Percentiles rank a stretch among this genome's conserved stretches.
These are phyloP conservation scores for Drosophila navojoa DNA, from an alignment of 1,140 invertebrate genomes.

Conservation along the genomic window DNA sequence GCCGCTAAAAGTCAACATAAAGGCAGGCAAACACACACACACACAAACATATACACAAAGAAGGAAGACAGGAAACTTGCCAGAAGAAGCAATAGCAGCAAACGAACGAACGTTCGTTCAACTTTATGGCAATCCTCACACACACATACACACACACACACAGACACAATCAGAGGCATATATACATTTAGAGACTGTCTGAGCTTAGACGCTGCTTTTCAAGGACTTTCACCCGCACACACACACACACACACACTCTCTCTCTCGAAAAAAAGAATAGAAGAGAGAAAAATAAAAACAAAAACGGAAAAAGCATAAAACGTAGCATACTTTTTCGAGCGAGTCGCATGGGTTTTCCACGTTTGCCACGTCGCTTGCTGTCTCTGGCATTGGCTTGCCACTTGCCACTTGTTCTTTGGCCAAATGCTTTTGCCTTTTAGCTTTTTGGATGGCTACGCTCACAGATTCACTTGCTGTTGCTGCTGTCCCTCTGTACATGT, in stretches of 20 bases:
- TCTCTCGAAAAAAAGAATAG: constrained; percentile 8
- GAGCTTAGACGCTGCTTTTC: constrained; percentile 71
- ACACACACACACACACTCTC: constrained; percentile 40
- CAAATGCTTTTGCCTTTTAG: constrained; percentile 51
- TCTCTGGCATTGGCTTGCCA: constrained; percentile 49
- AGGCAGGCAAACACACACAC: constrained; percentile 16
- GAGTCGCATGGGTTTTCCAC: constrained; percentile 73
- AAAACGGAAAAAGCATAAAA: constrained; percentile 48
- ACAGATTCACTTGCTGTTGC: constrained; percentile 6
- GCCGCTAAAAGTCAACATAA: constrained; percentile 42
- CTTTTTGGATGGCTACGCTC: constrained; percentile 39
- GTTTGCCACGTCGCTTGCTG: constrained; percentile 51
- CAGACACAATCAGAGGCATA: not conserved
- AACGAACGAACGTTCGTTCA: constrained; percentile 62
- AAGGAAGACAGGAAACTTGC: constrained; percentile 27
- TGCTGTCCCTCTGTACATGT: constrained; percentile 8
- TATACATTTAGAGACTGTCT: constrained; percentile 24
- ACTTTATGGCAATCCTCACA: constrained; percentile 46
- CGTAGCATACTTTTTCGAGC: constrained; percentile 81
- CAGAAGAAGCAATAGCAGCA: constrained; percentile 8
- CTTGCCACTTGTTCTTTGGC: constrained; percentile 61
- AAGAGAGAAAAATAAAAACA: constrained; percentile 34
- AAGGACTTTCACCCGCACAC: constrained; percentile 67
- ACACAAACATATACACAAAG: constrained; percentile 19
- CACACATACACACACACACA: constrained; percentile 10